A percentile compares a stretch with the other conserved stretches of the same genome.
phyloP scores from a whole-genome alignment of 2,888 invertebrate species.

The Cetonia aurata region DNA sequence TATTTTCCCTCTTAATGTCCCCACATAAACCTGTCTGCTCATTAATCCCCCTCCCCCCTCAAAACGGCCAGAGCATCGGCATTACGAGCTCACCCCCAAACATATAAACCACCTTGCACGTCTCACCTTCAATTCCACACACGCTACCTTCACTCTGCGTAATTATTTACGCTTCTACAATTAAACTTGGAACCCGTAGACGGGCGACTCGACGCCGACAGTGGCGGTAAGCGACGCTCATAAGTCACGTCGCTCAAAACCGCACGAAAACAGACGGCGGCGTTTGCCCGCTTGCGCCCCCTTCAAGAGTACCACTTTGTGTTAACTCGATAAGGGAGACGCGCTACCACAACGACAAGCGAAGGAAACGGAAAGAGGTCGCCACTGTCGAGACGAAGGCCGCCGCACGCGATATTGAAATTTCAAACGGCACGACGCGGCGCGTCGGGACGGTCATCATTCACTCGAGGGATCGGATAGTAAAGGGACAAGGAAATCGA shows the following conservation, averaged over 20 bases:
- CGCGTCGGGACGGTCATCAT: too few species aligned
- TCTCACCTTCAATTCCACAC: background rate
- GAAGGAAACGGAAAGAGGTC: background rate
- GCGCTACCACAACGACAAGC: background rate
- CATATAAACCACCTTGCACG: too few species aligned
- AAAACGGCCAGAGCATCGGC: too few species aligned
- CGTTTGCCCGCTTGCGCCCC: background rate
- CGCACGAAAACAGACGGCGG: conserved; percentile 15
- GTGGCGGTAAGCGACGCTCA: background rate
- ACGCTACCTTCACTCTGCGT: background rate
- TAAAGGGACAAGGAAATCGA: background rate
- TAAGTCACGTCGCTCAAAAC: conserved; percentile 26
- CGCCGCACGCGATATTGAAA: conserved; percentile 16
- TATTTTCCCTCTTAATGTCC: too few species aligned
- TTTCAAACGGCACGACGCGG: conserved; percentile 5
- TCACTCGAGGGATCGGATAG: too few species aligned
- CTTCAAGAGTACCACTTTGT: conserved; percentile 10
- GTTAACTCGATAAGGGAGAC: background rate
- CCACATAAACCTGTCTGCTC: too few species aligned
- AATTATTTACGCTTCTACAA: too few species aligned
- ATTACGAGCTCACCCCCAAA: too few species aligned
- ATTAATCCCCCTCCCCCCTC: too few species aligned
- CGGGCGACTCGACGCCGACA: conserved; percentile 7
- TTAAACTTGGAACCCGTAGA: background rate
- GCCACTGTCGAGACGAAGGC: background rate